Evolutionary conservation across 2,797 vertebrate species (phyloP).

Genomic region (Semotilus atromaculatus): DNA sequence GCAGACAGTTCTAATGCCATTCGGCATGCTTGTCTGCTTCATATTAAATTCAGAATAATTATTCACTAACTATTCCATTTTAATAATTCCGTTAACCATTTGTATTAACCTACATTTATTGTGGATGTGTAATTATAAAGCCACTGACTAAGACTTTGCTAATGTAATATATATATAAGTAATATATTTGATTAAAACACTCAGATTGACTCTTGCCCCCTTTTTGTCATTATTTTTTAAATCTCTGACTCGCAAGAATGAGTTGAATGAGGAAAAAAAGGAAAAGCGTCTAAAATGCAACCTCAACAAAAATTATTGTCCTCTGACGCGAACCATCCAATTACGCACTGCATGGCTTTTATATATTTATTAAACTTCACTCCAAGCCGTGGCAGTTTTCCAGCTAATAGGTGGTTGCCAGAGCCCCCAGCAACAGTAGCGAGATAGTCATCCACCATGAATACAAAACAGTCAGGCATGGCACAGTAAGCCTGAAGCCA

Average conservation of each 20-base stretch:
- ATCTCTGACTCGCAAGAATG: not conserved
- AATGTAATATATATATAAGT: not conserved
- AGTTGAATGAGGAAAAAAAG: not conserved
- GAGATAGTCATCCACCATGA: conserved; percentile 74
- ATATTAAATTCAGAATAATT: conserved; percentile 20
- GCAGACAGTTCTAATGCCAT: not conserved
- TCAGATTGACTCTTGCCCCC: not conserved
- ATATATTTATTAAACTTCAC: conserved; percentile 64
- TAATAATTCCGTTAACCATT: not conserved
- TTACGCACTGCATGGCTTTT: conserved; percentile 62
- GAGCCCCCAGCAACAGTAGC: conserved; percentile 85
- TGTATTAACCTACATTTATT: conserved; percentile 6
- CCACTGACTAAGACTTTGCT: conserved; percentile 2
- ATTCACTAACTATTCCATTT: not conserved
- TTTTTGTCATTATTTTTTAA: not conserved
- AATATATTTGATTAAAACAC: conserved; percentile 2
- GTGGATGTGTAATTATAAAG: conserved; percentile 6
- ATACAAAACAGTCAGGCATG: conserved; percentile 74
- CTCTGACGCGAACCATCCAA: conserved; percentile 66
- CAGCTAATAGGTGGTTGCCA: conserved; percentile 84
- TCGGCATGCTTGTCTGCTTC: not conserved
- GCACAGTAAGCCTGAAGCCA: conserved; percentile 29
- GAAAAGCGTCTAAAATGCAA: conserved; percentile 64
- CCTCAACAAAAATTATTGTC: conserved; percentile 74
- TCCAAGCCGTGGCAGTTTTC: conserved; percentile 67